Conservation (phyloP, 2,797 vertebrate genomes). For the Coregonus suidteri region DNA sequence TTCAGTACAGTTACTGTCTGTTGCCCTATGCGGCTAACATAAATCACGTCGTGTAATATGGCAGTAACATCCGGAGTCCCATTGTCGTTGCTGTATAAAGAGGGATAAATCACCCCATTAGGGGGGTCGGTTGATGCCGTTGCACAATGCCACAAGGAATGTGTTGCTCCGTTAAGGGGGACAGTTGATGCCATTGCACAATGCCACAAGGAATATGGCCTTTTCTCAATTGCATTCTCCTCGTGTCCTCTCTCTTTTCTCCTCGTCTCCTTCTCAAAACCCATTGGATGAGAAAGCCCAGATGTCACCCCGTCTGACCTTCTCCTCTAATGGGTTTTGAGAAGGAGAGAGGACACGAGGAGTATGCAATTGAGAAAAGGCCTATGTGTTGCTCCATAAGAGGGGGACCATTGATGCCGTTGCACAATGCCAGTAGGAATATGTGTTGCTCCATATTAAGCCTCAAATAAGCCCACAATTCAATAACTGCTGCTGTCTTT, state of each 20-base stretch:
- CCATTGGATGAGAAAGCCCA: too few relatives aligned
- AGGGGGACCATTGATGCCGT: constrained; percentile 45
- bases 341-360: too few relatives aligned
- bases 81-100: constrained; percentile 36
- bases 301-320: too few relatives aligned
- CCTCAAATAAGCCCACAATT: constrained; percentile 61
- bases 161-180: constrained; percentile 10
- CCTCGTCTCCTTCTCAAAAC: too few relatives aligned
- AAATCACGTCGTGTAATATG: constrained; percentile 23
- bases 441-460: constrained; percentile 57
- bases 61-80: constrained; percentile 17
- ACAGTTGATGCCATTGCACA: constrained; percentile 39
- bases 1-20: too few relatives aligned
- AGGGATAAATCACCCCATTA: constrained; percentile 58
- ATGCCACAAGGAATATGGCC: constrained; percentile 49
- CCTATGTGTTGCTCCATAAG: too few relatives aligned
- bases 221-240: too few relatives aligned
- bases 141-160: constrained; percentile 53
- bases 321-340: too few relatives aligned
- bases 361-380: too few relatives aligned
- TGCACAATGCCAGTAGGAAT: constrained; percentile 53
- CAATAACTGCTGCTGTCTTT: constrained; percentile 47
- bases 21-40: too few relatives aligned
- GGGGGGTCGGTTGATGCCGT: constrained; percentile 26
- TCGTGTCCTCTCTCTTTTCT: too few relatives aligned